These are phyloP conservation scores for Tonatia bakeri DNA, from an alignment of 2,113 vertebrate genomes.

Conservation along the genomic window DNA sequence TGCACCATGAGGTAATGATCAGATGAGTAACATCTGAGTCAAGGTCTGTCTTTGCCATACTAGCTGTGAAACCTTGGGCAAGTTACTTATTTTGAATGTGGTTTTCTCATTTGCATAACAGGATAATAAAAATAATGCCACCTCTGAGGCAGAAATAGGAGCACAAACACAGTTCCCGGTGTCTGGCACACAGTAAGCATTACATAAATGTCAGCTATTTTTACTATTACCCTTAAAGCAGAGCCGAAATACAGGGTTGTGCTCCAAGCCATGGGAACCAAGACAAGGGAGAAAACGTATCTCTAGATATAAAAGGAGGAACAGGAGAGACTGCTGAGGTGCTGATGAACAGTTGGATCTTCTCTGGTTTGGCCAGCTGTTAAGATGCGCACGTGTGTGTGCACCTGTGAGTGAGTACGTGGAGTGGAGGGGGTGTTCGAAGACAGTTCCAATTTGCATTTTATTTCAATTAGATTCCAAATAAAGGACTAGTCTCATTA, in stretches of 20 bases:
- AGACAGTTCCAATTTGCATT: neutral
- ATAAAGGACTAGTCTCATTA: neutral
- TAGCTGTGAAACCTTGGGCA: neutral
- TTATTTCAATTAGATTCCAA: neutral
- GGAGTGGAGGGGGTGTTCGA: neutral
- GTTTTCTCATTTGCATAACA: neutral
- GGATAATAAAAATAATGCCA: neutral
- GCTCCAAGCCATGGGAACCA: neutral
- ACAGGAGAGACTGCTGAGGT: neutral
- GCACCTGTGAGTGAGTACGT: accelerated
- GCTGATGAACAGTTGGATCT: neutral
- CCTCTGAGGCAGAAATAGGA: neutral
- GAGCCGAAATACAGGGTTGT: neutral
- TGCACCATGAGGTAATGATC: neutral
- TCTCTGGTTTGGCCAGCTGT: neutral
- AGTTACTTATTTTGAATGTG: neutral
- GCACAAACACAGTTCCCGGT: neutral
- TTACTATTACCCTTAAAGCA: neutral
- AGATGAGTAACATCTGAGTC: neutral
- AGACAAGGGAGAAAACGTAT: neutral
- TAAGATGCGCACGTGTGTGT: neutral
- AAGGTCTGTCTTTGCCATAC: neutral
- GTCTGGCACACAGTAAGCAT: neutral
- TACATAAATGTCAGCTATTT: neutral
- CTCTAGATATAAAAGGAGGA: neutral